Conservation (phyloP, 2,888 invertebrate genomes). For the Deilephila porcellus region DNA sequence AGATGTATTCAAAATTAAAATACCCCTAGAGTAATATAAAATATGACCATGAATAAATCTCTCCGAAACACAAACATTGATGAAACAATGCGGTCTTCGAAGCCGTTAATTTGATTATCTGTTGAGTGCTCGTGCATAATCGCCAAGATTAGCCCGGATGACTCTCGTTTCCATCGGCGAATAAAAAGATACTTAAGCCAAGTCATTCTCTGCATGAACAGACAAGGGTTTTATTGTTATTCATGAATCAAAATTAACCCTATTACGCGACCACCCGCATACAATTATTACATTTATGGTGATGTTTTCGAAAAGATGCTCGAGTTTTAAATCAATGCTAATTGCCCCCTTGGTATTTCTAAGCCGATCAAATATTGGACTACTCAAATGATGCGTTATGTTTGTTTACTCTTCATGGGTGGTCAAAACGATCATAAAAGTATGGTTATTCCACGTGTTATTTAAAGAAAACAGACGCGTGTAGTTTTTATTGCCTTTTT, state of each 20-base stretch:
- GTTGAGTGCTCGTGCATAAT: slow-evolving; percentile 23
- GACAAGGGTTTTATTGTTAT: slow-evolving; percentile 12
- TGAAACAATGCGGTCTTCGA: slow-evolving; percentile 19
- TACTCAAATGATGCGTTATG: slow-evolving; percentile 35
- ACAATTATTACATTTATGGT: slow-evolving; percentile 53
- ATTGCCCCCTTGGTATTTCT: slow-evolving; percentile 47
- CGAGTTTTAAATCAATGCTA: slow-evolving; percentile 45
- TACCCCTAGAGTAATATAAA: background rate
- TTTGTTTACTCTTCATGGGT: slow-evolving; percentile 51
- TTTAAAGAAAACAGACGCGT: slow-evolving; percentile 26
- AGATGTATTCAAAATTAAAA: background rate
- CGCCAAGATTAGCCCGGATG: slow-evolving; percentile 19
- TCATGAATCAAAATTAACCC: slow-evolving; percentile 62
- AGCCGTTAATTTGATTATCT: slow-evolving; percentile 27
- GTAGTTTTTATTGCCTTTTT: slow-evolving; percentile 31
- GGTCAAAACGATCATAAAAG: slow-evolving; percentile 49
- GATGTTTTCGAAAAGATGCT: slow-evolving; percentile 31
- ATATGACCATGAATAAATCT: slow-evolving; percentile 4
- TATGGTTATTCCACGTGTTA: slow-evolving; percentile 34
- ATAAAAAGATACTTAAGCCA: slow-evolving; percentile 22
- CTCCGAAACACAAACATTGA: slow-evolving; percentile 1
- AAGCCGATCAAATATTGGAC: slow-evolving; percentile 52
- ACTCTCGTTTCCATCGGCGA: slow-evolving; percentile 10
- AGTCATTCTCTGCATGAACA: background rate
- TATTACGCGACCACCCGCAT: slow-evolving; percentile 73